A percentile compares a stretch with the other conserved stretches of the same genome.
These are phyloP conservation scores for Epinephelus cyanopodus DNA, from an alignment of 2,113 vertebrate genomes.

Conservation along the genomic window DNA sequence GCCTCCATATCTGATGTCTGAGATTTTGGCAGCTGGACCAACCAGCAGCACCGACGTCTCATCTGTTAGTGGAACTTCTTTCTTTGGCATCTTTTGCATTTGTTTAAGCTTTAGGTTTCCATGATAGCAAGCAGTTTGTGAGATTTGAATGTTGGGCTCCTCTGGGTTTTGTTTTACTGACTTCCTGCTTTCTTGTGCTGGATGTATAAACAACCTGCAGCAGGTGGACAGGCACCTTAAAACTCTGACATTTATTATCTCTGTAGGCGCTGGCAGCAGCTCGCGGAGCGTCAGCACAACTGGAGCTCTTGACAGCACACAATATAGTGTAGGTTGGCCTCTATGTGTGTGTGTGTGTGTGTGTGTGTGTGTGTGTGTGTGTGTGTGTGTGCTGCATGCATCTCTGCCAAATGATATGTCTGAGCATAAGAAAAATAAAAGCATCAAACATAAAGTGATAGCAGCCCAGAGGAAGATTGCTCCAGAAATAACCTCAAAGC, in stretches of 20 bases:
- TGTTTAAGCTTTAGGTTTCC: background rate
- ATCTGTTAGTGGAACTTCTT: background rate
- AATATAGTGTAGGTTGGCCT: background rate
- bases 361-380: constrained; percentile 9
- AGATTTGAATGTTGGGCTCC: background rate
- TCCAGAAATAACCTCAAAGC: constrained; percentile 70
- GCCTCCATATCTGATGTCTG: too few species aligned
- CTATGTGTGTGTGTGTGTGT: constrained; percentile 6
- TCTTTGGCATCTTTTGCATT: background rate
- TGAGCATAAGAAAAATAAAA: constrained; percentile 38
- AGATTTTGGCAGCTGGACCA: too few species aligned
- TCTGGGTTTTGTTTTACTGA: constrained; percentile 5
- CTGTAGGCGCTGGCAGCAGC: constrained; percentile 33
- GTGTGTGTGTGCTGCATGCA: constrained; percentile 6
- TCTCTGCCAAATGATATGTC: constrained; percentile 30
- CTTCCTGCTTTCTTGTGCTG: constrained; percentile 3
- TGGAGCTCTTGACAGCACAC: constrained; percentile 30
- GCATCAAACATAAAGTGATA: constrained; percentile 55
- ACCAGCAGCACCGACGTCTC: too few species aligned
- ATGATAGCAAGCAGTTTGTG: background rate
- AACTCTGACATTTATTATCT: constrained; percentile 58
- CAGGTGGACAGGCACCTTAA: constrained; percentile 38
- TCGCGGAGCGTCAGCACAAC: constrained; percentile 26
- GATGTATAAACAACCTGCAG: constrained; percentile 41
- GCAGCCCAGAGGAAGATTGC: constrained; percentile 17